Conservation (phyloP, 1,140 invertebrate species). For the Colletes latitarsis region DNA sequence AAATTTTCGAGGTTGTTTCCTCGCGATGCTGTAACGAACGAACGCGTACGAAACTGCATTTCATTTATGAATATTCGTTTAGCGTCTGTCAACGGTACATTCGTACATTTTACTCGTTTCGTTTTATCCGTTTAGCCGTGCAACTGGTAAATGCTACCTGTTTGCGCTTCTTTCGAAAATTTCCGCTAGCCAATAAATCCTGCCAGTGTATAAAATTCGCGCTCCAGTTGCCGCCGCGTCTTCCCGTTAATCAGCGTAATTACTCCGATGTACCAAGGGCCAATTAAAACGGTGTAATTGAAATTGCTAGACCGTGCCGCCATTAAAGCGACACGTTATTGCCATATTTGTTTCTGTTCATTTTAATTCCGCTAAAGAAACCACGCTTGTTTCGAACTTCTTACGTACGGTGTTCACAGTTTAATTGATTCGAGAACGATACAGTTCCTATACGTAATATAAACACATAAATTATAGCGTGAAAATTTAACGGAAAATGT, state of each 20-base stretch:
- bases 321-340: conserved; percentile 47
- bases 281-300: conserved; percentile 47
- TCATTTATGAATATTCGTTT: neutral
- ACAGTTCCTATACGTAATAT: neutral
- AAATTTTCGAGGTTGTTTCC: no score
- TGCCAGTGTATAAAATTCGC: conserved; percentile 28
- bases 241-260: conserved; percentile 40
- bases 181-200: conserved; percentile 8
- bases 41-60: no score
- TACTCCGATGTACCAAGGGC: conserved; percentile 14
- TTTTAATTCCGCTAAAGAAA: conserved; percentile 10
- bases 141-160: no score
- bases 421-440: neutral
- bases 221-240: conserved; percentile 33
- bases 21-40: no score
- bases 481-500: neutral
- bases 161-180: neutral
- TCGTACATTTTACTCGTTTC: neutral
- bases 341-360: conserved; percentile 32
- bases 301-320: conserved; percentile 41
- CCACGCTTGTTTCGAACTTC: neutral
- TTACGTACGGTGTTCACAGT: neutral
- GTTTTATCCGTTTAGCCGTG: neutral
- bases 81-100: neutral
- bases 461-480: neutral